Conservation (phyloP, 2,888 invertebrate species). For the Cerceris ruficornis region DNA sequence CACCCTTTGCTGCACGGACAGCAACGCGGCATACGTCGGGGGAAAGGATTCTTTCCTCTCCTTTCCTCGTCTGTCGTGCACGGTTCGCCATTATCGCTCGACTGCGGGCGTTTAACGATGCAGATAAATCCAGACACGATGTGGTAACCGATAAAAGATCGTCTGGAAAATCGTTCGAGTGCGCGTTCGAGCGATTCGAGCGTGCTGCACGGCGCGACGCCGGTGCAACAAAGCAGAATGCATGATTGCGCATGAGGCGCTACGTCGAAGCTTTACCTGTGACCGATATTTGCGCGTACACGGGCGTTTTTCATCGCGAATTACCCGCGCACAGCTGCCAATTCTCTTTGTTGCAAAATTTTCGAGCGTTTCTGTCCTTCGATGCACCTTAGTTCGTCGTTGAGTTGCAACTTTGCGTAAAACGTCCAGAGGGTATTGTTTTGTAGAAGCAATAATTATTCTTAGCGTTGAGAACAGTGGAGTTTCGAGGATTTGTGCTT, state of each 20-base stretch:
- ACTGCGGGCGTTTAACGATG: constrained; percentile 51
- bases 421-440: too few relatives aligned
- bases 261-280: background rate
- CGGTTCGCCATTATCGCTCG: constrained; percentile 29
- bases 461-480: too few relatives aligned
- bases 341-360: constrained; percentile 11
- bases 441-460: too few relatives aligned
- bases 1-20: constrained; percentile 32
- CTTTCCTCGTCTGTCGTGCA: background rate
- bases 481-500: too few relatives aligned
- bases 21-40: constrained; percentile 30
- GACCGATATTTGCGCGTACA: constrained; percentile 1
- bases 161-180: constrained; percentile 62
- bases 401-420: too few relatives aligned
- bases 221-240: constrained; percentile 42
- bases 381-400: too few relatives aligned
- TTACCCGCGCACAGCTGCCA: background rate
- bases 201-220: constrained; percentile 35
- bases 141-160: constrained; percentile 66
- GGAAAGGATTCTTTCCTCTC: constrained; percentile 46
- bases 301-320: constrained; percentile 4
- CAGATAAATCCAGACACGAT: constrained; percentile 61
- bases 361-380: background rate
- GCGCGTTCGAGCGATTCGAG: constrained; percentile 49
- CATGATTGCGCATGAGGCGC: constrained; percentile 33